Conservation (phyloP, 2,797 vertebrate genomes). For the Labeo calbasu region DNA sequence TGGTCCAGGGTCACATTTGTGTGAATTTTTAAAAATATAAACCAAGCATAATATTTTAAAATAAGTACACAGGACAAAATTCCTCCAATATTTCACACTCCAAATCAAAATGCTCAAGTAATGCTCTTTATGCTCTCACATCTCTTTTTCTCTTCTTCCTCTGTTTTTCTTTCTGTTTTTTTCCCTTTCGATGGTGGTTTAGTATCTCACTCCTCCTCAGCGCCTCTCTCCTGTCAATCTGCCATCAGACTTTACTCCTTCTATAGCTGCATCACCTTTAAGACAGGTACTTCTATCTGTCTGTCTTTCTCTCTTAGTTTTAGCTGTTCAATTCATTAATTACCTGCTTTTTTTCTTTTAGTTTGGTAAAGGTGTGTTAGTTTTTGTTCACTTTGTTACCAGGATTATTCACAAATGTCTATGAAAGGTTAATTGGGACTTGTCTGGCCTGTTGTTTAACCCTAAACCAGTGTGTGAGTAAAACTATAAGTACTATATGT, state of each 20-base stretch:
- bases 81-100: background rate
- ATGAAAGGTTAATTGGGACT: conserved; percentile 1
- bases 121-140: background rate
- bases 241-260: conserved; percentile 79
- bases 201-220: conserved; percentile 67
- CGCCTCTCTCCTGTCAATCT: conserved; percentile 76
- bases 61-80: background rate
- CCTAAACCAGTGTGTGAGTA: background rate
- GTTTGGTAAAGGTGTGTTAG: conserved; percentile 4
- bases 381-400: background rate
- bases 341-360: background rate
- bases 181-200: conserved; percentile 60
- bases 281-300: conserved; percentile 73
- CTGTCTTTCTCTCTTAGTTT: background rate
- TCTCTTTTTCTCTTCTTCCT: conserved; percentile 9
- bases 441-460: conserved; percentile 1
- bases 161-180: conserved; percentile 14
- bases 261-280: conserved; percentile 77
- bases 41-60: background rate
- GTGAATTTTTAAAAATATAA: background rate
- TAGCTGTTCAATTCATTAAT: background rate
- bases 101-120: background rate
- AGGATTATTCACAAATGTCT: background rate
- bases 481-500: too few species aligned
- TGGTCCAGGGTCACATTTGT: too few species aligned